phyloP scores from a whole-genome alignment of 1,140 invertebrate species.

The Sycophaga agraensis region DNA sequence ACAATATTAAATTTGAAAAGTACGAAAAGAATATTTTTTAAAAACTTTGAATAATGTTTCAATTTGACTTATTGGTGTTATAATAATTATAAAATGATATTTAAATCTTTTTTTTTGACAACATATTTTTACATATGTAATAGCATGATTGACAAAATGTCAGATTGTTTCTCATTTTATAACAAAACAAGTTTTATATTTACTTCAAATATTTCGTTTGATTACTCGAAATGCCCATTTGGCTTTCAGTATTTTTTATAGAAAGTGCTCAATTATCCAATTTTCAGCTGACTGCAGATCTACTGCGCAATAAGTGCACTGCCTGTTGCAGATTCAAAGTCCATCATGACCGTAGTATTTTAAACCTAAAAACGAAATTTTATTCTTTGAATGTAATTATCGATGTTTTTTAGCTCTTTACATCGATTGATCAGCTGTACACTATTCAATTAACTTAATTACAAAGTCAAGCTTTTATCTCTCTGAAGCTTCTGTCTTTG shows the following conservation, averaged over 20 bases:
- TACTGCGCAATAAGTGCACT: background rate
- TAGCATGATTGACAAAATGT: background rate
- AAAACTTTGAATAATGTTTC: too few species aligned
- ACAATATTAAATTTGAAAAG: too few species aligned
- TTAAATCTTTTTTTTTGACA: too few species aligned
- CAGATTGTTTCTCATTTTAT: too few species aligned
- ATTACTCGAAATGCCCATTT: too few species aligned
- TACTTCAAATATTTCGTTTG: too few species aligned
- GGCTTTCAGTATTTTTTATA: background rate
- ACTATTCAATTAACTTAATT: background rate
- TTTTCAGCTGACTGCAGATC: background rate
- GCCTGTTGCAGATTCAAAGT: background rate
- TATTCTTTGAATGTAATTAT: too few species aligned
- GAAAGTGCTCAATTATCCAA: background rate
- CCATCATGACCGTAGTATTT: background rate
- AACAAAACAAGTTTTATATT: too few species aligned
- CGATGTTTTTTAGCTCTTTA: too few species aligned
- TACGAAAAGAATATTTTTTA: too few species aligned
- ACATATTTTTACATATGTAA: background rate
- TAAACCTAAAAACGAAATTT: background rate
- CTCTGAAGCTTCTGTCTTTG: background rate
- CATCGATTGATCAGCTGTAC: background rate
- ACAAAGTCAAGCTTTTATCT: background rate
- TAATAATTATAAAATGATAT: too few species aligned
- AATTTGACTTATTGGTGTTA: too few species aligned